Evolutionary conservation across 2,888 invertebrate species (phyloP).

Genomic region (Mythimna ferrago): DNA sequence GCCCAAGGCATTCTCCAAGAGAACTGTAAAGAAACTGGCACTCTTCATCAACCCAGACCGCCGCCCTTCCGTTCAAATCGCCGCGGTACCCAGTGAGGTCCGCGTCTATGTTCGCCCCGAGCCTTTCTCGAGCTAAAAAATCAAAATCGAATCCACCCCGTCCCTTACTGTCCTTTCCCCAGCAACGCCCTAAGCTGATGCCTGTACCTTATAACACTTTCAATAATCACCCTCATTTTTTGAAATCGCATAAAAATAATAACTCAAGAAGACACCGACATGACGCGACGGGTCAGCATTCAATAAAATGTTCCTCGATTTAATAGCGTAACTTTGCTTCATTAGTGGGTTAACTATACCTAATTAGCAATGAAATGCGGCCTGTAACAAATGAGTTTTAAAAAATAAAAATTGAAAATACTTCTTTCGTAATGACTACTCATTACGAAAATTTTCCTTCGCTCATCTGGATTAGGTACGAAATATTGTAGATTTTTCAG

Average conservation of each 20-base stretch:
- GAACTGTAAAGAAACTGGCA: too few relatives aligned
- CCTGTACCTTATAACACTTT: too few relatives aligned
- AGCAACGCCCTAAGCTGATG: too few relatives aligned
- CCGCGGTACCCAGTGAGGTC: too few relatives aligned
- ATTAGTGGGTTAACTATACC: conserved; percentile 6
- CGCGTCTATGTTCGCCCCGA: too few relatives aligned
- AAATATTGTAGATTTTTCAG: background rate
- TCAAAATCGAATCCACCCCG: too few relatives aligned
- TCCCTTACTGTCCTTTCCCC: too few relatives aligned
- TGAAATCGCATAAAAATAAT: background rate
- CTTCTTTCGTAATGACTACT: background rate
- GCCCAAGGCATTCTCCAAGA: too few relatives aligned
- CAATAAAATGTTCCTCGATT: background rate
- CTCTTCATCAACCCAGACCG: too few relatives aligned
- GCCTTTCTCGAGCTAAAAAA: too few relatives aligned
- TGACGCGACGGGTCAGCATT: background rate
- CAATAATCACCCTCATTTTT: too few relatives aligned
- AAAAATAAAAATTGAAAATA: background rate
- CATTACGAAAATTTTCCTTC: background rate
- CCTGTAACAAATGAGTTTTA: background rate
- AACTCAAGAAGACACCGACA: background rate
- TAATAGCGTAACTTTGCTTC: background rate
- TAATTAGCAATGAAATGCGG: background rate
- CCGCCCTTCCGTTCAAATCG: too few relatives aligned
- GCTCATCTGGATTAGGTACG: background rate